Conservation (phyloP, 2,113 vertebrate species). For the Bagarius yarrelli region DNA sequence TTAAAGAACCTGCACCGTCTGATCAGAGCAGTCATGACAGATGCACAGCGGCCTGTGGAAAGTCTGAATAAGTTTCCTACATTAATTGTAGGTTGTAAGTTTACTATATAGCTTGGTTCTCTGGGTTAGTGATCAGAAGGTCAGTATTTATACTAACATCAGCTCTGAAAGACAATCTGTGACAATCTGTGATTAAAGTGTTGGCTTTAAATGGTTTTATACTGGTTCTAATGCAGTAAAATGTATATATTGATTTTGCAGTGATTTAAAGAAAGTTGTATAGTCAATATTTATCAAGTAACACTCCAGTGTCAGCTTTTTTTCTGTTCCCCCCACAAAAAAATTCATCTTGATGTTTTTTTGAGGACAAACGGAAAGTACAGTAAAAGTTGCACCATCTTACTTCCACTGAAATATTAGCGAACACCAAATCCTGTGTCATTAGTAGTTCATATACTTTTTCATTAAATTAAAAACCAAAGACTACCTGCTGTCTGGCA, state of each 20-base stretch:
- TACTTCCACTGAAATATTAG: background rate
- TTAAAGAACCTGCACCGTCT: too few species aligned
- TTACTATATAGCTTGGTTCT: too few species aligned
- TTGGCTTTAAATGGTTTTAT: too few species aligned
- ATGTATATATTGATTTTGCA: background rate
- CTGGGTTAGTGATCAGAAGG: too few species aligned
- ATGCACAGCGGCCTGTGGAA: background rate
- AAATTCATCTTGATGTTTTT: background rate
- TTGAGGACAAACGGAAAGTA: background rate
- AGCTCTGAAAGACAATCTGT: too few species aligned
- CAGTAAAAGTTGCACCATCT: background rate
- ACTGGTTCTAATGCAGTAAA: background rate
- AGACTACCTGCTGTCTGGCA: background rate
- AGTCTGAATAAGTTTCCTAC: background rate
- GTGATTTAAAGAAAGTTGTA: background rate
- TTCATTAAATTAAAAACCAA: background rate
- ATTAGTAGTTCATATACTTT: background rate
- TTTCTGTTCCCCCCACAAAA: too few species aligned
- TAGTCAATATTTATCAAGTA: background rate
- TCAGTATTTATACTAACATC: too few species aligned
- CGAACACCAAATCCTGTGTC: background rate
- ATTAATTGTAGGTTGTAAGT: too few species aligned
- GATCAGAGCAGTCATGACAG: too few species aligned
- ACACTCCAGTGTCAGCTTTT: too few species aligned
- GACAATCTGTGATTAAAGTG: too few species aligned